Conservation (phyloP, 2,113 vertebrate species). For the Odocoileus hemionus region DNA sequence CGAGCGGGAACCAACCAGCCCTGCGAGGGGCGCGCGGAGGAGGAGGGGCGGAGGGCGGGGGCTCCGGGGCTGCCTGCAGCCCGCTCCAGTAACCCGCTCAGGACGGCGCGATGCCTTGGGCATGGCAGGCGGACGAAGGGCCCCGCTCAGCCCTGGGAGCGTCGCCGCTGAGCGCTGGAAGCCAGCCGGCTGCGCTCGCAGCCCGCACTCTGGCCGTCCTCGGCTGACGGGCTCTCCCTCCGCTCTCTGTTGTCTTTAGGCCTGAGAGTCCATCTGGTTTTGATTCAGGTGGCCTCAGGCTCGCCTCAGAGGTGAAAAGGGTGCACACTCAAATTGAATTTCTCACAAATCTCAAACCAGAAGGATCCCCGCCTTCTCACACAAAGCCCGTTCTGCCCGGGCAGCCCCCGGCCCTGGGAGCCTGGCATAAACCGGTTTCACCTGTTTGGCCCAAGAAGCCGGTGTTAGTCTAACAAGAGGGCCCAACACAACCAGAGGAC, state of each 20-base stretch:
- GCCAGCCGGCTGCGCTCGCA: conserved; percentile 51
- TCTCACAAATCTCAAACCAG: conserved; percentile 92
- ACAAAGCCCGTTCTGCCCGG: conserved; percentile 78
- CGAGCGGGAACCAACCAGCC: conserved; percentile 86
- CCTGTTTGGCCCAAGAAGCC: conserved; percentile 89
- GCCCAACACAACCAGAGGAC: conserved; percentile 83
- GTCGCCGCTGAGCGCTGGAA: conserved; percentile 74
- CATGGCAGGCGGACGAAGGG: neutral
- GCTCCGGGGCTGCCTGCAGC: conserved; percentile 78
- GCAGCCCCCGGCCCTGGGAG: conserved; percentile 81
- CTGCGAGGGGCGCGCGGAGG: conserved; percentile 73
- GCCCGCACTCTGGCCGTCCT: conserved; percentile 89
- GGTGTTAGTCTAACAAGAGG: conserved; percentile 86
- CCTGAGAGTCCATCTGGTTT: conserved; percentile 98
- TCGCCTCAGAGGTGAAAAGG: conserved; percentile 93
- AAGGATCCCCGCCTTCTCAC: conserved; percentile 82
- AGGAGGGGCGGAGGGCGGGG: conserved; percentile 50
- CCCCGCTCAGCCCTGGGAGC: conserved; percentile 74
- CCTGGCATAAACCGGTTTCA: conserved; percentile 91
- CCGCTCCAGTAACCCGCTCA: conserved; percentile 80
- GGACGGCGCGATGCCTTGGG: conserved; percentile 64
- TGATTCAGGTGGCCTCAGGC: conserved; percentile 91
- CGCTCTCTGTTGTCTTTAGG: conserved; percentile 96
- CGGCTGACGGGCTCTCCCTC: conserved; percentile 87
- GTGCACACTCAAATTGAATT: conserved; percentile 91